These are phyloP conservation scores for Hippolais icterina DNA, from an alignment of 2,113 vertebrate genomes.

Conservation along the genomic window DNA sequence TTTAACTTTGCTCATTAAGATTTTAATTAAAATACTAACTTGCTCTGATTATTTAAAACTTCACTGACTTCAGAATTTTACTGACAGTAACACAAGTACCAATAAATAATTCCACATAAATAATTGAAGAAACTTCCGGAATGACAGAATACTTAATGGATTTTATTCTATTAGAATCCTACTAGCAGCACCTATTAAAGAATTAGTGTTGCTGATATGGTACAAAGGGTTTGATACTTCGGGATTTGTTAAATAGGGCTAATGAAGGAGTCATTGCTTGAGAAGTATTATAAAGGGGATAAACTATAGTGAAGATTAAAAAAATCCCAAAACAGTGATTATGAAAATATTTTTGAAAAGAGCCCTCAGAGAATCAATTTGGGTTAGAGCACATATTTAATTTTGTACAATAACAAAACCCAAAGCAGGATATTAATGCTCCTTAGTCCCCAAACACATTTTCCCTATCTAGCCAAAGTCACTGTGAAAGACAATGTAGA, in stretches of 20 bases:
- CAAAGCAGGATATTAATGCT: constrained; percentile 8
- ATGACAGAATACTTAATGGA: neutral
- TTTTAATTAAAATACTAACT: neutral
- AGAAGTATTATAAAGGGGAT: neutral
- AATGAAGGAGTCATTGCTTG: constrained; percentile 31
- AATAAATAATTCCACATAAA: neutral
- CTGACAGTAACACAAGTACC: neutral
- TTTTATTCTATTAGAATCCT: neutral
- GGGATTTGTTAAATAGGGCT: constrained; percentile 42
- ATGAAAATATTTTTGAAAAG: constrained; percentile 51
- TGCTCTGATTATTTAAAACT: neutral
- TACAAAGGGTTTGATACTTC: neutral
- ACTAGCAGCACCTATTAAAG: neutral
- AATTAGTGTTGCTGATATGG: neutral
- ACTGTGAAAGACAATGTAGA: neutral
- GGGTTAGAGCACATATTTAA: neutral
- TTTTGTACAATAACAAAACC: constrained; percentile 38
- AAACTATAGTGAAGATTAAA: neutral
- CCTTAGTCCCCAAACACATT: neutral
- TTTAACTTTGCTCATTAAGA: neutral
- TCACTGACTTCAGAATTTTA: neutral
- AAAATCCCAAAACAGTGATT: constrained; percentile 43
- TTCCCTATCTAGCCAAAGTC: constrained; percentile 39
- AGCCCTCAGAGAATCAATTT: constrained; percentile 31
- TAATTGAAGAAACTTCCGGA: neutral